Evolutionary conservation across 2,888 invertebrate genomes (phyloP), one percentile per base, ranked within the genome.

Genomic region (Scaptomyza tumidula): DNA sequence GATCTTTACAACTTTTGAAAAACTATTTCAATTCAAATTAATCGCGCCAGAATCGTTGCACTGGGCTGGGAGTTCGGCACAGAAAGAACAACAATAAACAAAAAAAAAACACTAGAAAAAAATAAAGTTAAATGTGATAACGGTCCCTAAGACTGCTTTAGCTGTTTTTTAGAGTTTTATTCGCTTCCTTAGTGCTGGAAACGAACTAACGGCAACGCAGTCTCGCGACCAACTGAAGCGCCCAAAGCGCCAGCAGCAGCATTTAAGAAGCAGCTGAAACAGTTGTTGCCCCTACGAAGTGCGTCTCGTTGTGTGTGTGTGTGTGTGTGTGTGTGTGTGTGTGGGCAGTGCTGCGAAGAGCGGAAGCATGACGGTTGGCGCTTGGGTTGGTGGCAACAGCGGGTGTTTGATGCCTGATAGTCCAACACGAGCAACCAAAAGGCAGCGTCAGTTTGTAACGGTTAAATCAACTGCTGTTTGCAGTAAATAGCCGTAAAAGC

Each of bases 161-260:
- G 43, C 27, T 24, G n/a, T 24, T 14, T 14, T 39, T 52, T 31
- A 48, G 41, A 29, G 35, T 39, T 39, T 45, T 31, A 37, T 45
- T 58, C 59, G 61, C 45, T 68, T 72, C 37, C 61, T 66, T 62
- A 46, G 10, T 52, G 60, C 70, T 63, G 58, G 59, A 52, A 50
- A 78, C 82, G 76, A 79, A 75, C 78, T 72, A 82, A 85, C 83
- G 67, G 69, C 79, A 67, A 75, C 76, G 84, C 84, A 77, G 84
- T 82, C 82, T 75, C 84, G 82, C 85, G 85, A 86, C 85, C 86
- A 84, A 85, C 85, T 85, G 85, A 84, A 68, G 80, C 72, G 68
- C 66, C 64, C 57, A 45, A 54, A 72, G 68, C 71, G 58, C 46
- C 66, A 56, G 70, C 82, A 77, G 68, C 71, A 67, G 63, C 80